A percentile compares a stretch with the other conserved stretches of the same genome.
Evolutionary conservation across 2,797 vertebrate species (phyloP).

Genomic region (Darevskia mixta): DNA sequence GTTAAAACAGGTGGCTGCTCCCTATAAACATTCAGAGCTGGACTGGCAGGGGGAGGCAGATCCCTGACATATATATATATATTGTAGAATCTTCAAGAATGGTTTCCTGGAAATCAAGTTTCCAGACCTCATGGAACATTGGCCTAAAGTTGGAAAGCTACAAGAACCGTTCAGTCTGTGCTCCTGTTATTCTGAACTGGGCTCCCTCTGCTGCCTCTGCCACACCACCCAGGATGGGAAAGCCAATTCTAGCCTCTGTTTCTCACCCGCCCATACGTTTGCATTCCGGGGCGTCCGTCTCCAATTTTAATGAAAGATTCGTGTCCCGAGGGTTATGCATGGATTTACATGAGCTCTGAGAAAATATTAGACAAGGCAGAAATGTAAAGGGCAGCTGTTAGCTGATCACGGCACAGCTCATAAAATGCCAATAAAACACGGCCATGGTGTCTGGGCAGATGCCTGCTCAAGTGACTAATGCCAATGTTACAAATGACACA

Average conservation of each 20-base stretch:
- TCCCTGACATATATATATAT: too few species aligned
- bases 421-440: conserved; percentile 7
- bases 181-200: neutral
- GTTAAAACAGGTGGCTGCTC: too few species aligned
- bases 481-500: neutral
- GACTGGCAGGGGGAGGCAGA: too few species aligned
- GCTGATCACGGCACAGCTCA: neutral
- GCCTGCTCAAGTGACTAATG: neutral
- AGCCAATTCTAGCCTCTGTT: neutral
- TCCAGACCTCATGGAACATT: neutral
- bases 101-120: neutral
- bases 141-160: neutral
- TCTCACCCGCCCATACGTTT: neutral
- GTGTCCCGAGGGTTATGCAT: neutral
- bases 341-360: conserved; percentile 31
- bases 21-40: too few species aligned
- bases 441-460: neutral
- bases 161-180: neutral
- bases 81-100: too few species aligned
- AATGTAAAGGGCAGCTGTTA: conserved; percentile 30
- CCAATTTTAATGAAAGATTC: conserved; percentile 26
- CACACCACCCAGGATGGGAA: neutral
- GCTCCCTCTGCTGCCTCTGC: neutral
- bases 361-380: conserved; percentile 37
- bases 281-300: neutral